A percentile compares a stretch with the other conserved stretches of the same genome.
These are phyloP conservation scores for Scortum barcoo DNA, from an alignment of 2,113 vertebrate species.

Conservation along the genomic window DNA sequence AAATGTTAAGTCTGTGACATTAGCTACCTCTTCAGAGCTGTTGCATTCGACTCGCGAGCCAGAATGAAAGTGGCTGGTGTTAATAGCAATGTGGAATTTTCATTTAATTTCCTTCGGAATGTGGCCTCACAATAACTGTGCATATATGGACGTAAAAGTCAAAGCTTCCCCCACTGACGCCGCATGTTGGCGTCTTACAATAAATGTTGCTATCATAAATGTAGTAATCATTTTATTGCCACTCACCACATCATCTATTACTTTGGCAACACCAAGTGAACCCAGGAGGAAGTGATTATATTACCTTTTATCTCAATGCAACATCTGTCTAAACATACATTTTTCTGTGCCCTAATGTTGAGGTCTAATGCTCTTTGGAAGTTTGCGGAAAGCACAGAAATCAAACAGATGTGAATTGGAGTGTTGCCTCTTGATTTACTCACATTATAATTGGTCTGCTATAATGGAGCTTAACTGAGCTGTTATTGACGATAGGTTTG, in stretches of 20 bases:
- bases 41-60: not conserved
- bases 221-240: not conserved
- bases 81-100: conserved; percentile 5
- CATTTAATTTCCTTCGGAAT: conserved; percentile 8
- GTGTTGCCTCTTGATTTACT: not conserved
- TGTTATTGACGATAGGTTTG: not conserved
- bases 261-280: not conserved
- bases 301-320: not conserved
- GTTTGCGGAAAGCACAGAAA: not conserved
- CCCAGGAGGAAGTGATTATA: not conserved
- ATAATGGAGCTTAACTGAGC: not conserved
- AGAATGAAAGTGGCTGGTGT: not conserved
- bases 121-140: not conserved
- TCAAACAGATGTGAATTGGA: not conserved
- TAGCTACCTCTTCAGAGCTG: not conserved
- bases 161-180: not conserved
- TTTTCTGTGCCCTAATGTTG: not conserved
- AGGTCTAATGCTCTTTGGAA: not conserved
- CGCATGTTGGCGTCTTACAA: not conserved
- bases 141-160: not conserved
- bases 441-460: not conserved
- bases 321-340: not conserved
- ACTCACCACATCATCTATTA: not conserved
- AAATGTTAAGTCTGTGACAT: not conserved
- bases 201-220: too few relatives aligned